phyloP scores from a whole-genome alignment of 30 jellyfish, hydroid and myxozoan genomes.

The Hydra vulgaris region DNA sequence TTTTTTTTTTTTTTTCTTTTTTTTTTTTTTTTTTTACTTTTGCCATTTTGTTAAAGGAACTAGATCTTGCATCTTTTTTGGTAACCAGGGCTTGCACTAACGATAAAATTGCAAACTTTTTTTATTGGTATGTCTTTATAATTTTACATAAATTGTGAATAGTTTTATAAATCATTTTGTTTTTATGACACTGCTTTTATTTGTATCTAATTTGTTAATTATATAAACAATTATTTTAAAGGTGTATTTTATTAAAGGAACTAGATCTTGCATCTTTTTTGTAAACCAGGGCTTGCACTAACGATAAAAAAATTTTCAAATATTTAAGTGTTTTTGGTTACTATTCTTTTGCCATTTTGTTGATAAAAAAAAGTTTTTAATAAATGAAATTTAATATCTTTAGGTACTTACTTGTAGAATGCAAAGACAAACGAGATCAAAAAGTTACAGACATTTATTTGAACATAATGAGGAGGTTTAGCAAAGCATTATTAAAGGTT shows the following conservation, averaged over 20 bases:
- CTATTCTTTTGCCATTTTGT: too few species aligned
- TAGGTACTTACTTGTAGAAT: slow-evolving; percentile 91
- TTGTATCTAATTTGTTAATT: too few species aligned
- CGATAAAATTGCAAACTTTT: slow-evolving; percentile 86
- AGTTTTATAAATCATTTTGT: background rate
- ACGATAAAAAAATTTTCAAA: slow-evolving; percentile 43
- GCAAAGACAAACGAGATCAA: slow-evolving; percentile 79
- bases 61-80: slow-evolving; percentile 88
- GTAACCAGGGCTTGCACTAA: slow-evolving; percentile 87
- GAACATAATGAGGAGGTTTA: slow-evolving; percentile 71
- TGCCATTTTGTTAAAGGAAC: slow-evolving; percentile 30
- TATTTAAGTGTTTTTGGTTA: background rate
- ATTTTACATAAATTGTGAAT: background rate
- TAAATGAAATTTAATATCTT: slow-evolving; percentile 13
- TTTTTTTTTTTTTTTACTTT: too few species aligned
- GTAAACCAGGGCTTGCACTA: slow-evolving; percentile 79
- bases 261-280: slow-evolving; percentile 91
- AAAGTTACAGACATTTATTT: slow-evolving; percentile 71
- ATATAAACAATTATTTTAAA: background rate
- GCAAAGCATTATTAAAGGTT: slow-evolving; percentile 82
- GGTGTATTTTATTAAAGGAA: slow-evolving; percentile 25
- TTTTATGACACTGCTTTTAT: background rate
- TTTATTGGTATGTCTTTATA: slow-evolving; percentile 59
- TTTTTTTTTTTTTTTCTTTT: background rate
- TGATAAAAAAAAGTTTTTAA: too few species aligned